Percentiles rank a stretch among this genome's conserved stretches.
phyloP scores from a whole-genome alignment of 2,113 vertebrate genomes.

The Paratilapia polleni region DNA sequence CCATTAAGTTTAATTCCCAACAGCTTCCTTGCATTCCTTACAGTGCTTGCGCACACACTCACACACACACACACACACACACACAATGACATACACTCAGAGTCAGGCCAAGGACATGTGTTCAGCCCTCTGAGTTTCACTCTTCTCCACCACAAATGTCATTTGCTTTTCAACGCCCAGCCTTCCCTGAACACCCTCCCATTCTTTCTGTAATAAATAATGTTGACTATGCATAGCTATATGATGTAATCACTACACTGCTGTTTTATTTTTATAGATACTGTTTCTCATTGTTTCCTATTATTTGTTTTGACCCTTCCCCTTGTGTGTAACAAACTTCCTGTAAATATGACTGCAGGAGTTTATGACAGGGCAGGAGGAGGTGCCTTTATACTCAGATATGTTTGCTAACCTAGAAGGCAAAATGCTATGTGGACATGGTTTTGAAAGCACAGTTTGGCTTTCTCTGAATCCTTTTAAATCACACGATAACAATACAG shows the following conservation, averaged over 20 bases:
- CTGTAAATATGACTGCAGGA: not conserved
- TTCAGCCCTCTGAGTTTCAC: slow-evolving; percentile 21
- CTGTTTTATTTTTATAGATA: slow-evolving; percentile 13
- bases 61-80: not conserved
- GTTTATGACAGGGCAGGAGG: slow-evolving; percentile 23
- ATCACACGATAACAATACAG: slow-evolving; percentile 4
- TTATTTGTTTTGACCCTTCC: slow-evolving; percentile 11
- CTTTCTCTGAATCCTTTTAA: slow-evolving; percentile 24
- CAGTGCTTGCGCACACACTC: not conserved
- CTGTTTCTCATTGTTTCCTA: slow-evolving; percentile 8
- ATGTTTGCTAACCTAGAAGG: slow-evolving; percentile 22
- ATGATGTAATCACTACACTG: slow-evolving; percentile 27
- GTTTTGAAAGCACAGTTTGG: not conserved
- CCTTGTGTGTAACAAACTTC: slow-evolving; percentile 16
- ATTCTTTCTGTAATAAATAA: slow-evolving; percentile 40
- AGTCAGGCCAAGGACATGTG: not conserved
- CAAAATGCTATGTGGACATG: not conserved
- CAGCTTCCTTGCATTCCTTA: slow-evolving; percentile 52
- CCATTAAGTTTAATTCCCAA: slow-evolving; percentile 21
- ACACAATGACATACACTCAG: slow-evolving; percentile 9
- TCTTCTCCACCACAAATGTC: slow-evolving; percentile 24
- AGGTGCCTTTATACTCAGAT: slow-evolving; percentile 20
- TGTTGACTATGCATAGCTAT: slow-evolving; percentile 22
- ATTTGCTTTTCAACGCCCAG: slow-evolving; percentile 34
- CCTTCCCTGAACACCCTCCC: slow-evolving; percentile 53